Percentiles rank a stretch among this genome's conserved stretches.
phyloP scores from a whole-genome alignment of 30 jellyfish, hydroid and myxozoan genomes.

The Cassiopea andromeda region DNA sequence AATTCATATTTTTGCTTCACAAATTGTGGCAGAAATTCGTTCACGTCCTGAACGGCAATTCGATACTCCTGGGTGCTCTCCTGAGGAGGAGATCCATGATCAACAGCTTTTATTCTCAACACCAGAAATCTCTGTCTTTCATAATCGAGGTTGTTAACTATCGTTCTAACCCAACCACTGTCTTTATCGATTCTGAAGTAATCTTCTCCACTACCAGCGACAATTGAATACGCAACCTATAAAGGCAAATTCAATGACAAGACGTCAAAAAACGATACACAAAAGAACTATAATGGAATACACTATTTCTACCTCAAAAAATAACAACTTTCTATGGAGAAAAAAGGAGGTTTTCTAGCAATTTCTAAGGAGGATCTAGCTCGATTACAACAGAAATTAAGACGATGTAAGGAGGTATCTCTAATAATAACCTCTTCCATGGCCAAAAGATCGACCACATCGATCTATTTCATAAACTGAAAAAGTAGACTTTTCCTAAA shows the following conservation, averaged over 20 bases:
- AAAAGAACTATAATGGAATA: background rate
- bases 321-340: no score
- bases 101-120: constrained; percentile 81
- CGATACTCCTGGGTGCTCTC: constrained; percentile 84
- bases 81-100: constrained; percentile 84
- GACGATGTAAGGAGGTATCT: no score
- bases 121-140: constrained; percentile 68
- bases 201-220: constrained; percentile 74
- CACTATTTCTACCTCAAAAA: no score
- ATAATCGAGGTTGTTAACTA: constrained; percentile 64
- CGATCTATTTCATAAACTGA: no score
- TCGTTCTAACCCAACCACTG: constrained; percentile 92
- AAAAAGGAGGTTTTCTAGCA: no score
- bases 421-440: no score
- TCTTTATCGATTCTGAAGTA: constrained; percentile 72
- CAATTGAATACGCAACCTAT: constrained; percentile 84
- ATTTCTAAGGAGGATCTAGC: no score
- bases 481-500: no score
- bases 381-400: no score
- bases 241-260: background rate
- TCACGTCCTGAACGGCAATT: constrained; percentile 87
- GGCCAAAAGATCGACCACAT: no score
- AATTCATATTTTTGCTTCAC: constrained; percentile 51
- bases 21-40: constrained; percentile 84
- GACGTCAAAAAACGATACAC: background rate